These are phyloP conservation scores for Papilio polytes DNA, from an alignment of 1,140 invertebrate genomes.

Conservation along the genomic window DNA sequence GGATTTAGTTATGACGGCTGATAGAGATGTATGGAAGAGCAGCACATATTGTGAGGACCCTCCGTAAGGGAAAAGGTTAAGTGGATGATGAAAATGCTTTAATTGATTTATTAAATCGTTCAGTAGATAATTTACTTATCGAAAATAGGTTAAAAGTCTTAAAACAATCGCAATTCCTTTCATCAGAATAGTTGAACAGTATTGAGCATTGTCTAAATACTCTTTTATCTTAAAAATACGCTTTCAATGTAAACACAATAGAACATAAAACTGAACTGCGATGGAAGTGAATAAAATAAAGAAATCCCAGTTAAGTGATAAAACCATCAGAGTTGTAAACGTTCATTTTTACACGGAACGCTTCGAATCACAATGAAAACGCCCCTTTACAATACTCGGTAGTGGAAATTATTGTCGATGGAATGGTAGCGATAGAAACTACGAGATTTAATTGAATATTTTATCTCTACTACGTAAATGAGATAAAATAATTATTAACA, in stretches of 20 bases:
- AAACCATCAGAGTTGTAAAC: constrained; percentile 19
- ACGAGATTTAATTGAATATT: not conserved
- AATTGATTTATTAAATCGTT: not conserved
- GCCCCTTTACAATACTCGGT: not conserved
- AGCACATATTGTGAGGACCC: too few species aligned
- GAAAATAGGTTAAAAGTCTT: not conserved
- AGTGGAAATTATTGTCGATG: not conserved
- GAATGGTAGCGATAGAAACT: not conserved
- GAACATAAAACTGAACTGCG: constrained; percentile 20
- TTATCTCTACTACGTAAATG: not conserved
- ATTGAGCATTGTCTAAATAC: constrained; percentile 7
- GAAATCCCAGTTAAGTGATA: constrained; percentile 26
- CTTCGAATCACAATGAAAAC: constrained; percentile 6
- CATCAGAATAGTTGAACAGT: not conserved
- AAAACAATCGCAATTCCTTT: not conserved
- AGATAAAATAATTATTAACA: not conserved
- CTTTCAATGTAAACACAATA: constrained; percentile 14
- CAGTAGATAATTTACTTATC: not conserved
- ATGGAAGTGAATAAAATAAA: constrained; percentile 11
- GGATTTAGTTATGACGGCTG: too few species aligned
- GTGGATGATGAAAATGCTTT: too few species aligned
- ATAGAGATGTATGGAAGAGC: too few species aligned
- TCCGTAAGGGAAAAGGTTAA: too few species aligned
- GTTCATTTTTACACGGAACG: constrained; percentile 16
- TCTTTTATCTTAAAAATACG: constrained; percentile 9